Conservation (phyloP, 1,140 invertebrate species). For the Heterodera schachtii region DNA sequence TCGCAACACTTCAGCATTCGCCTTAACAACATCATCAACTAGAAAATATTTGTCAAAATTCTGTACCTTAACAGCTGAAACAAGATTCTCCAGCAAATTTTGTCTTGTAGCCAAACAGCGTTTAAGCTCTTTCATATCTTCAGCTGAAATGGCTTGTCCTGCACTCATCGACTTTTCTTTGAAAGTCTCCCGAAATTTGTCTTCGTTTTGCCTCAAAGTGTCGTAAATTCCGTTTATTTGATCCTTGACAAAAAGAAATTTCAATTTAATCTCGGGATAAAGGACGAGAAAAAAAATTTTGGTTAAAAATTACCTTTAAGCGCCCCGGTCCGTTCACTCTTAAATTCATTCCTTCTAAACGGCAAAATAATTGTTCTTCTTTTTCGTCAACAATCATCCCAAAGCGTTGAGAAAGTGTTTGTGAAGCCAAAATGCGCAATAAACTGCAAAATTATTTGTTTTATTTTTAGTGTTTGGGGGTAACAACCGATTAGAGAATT, state of each 20-base stretch:
- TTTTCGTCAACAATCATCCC: slow-evolving; percentile 39
- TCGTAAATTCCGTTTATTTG: slow-evolving; percentile 28
- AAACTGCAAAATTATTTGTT: slow-evolving; percentile 25
- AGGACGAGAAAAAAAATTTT: slow-evolving; percentile 2
- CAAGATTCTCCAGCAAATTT: slow-evolving; percentile 37
- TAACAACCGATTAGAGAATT: slow-evolving; percentile 34
- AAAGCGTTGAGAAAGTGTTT: slow-evolving; percentile 37
- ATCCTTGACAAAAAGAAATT: slow-evolving; percentile 26
- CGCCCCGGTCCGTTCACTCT: slow-evolving; percentile 38
- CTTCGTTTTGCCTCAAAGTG: slow-evolving; percentile 26
- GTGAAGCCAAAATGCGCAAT: slow-evolving; percentile 34
- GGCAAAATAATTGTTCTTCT: slow-evolving; percentile 36
- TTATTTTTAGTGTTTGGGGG: background rate
- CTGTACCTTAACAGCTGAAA: slow-evolving; percentile 10
- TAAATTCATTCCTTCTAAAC: slow-evolving; percentile 32
- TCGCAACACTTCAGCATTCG: slow-evolving; percentile 10
- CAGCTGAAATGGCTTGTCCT: background rate
- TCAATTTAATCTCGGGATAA: slow-evolving; percentile 1
- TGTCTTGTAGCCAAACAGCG: slow-evolving; percentile 39
- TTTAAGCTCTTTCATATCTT: slow-evolving; percentile 33
- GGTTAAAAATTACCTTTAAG: slow-evolving; percentile 26
- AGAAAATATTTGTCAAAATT: background rate
- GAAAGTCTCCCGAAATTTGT: slow-evolving; percentile 27
- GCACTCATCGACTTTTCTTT: background rate
- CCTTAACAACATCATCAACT: background rate